A percentile compares a stretch with the other conserved stretches of the same genome.
phyloP scores from a whole-genome alignment of 2,113 vertebrate genomes.

The Ptychochromis oligacanthus region DNA sequence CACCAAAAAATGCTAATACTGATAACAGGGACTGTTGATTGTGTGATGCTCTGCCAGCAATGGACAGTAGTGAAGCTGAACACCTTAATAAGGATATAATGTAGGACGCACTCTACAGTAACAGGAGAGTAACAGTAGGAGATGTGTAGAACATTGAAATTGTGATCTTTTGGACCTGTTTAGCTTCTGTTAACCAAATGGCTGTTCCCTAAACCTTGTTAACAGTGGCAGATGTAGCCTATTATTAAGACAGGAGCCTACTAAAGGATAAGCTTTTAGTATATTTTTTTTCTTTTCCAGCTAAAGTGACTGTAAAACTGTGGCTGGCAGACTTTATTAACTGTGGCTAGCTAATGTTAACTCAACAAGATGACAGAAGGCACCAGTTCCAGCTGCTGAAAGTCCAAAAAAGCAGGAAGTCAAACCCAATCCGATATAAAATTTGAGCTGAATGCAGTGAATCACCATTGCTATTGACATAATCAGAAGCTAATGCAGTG shows the following conservation, averaged over 20 bases:
- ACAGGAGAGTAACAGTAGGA: too few relatives aligned
- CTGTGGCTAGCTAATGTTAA: background rate
- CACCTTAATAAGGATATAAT: background rate
- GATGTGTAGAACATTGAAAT: slow-evolving; percentile 9
- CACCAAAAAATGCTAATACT: slow-evolving; percentile 27
- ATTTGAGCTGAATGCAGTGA: background rate
- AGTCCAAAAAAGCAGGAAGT: background rate
- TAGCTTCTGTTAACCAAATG: background rate
- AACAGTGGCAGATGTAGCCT: background rate
- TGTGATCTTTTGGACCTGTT: slow-evolving; percentile 6
- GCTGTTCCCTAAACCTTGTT: background rate
- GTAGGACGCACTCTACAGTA: background rate
- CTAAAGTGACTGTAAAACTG: background rate
- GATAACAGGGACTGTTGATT: slow-evolving; percentile 25
- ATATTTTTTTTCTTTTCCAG: background rate
- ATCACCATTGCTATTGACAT: background rate
- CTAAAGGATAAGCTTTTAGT: background rate
- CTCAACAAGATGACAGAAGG: background rate
- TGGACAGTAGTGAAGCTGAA: background rate
- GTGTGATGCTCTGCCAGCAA: background rate
- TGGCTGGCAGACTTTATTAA: background rate
- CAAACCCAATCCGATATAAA: background rate
- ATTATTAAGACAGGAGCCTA: background rate
- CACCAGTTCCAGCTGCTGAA: background rate
- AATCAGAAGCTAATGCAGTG: background rate